Evolutionary conservation across 2,888 invertebrate genomes (phyloP).

Genomic region (Agrochola circellaris): DNA sequence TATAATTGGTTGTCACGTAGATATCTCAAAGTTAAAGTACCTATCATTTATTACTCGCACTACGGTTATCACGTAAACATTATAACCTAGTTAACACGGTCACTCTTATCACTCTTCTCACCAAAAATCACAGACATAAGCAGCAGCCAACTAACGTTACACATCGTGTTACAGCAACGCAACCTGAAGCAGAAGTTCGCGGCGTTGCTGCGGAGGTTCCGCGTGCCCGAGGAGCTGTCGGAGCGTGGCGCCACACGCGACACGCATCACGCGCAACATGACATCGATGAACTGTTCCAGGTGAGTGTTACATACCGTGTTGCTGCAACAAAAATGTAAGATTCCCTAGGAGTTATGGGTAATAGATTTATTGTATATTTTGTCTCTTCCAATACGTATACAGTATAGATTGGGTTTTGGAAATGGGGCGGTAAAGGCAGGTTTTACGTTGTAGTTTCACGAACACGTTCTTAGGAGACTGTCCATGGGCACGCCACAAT

Average conservation of each 20-base stretch:
- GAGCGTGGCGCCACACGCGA: constrained; percentile 92
- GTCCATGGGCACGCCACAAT: too few relatives aligned
- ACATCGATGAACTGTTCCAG: constrained; percentile 97
- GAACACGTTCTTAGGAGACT: background rate
- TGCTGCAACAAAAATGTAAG: constrained; percentile 7
- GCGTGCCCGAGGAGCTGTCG: constrained; percentile 96
- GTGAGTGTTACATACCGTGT: constrained; percentile 65
- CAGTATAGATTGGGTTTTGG: background rate
- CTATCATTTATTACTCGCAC: background rate
- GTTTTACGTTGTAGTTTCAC: background rate
- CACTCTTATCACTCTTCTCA: background rate
- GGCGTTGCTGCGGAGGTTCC: constrained; percentile 97
- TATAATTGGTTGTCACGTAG: background rate
- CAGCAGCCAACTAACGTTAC: background rate
- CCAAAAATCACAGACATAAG: background rate
- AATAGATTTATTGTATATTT: background rate
- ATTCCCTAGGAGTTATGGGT: background rate
- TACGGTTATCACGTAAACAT: background rate
- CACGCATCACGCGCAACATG: constrained; percentile 95
- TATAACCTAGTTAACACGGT: background rate
- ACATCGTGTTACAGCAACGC: constrained; percentile 93
- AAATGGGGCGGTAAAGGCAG: background rate
- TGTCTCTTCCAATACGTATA: background rate
- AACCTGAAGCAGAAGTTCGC: constrained; percentile 99
- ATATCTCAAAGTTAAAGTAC: background rate